Conservation (phyloP, 2,888 invertebrate genomes). For the Yponomeuta sedellus region DNA sequence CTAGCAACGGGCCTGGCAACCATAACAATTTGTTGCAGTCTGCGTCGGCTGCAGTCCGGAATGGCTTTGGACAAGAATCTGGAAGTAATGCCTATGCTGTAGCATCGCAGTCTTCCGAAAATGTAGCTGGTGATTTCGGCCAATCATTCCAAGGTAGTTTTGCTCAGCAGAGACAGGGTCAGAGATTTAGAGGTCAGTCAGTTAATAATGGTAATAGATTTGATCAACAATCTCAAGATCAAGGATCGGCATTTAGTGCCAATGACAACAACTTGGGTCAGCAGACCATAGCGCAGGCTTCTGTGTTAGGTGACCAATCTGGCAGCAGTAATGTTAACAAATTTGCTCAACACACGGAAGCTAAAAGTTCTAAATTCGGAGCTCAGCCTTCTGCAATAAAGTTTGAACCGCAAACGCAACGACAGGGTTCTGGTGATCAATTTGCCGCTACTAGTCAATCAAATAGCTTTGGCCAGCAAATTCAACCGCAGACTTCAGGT, state of each 20-base stretch:
- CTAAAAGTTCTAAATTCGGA: background rate
- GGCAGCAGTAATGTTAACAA: background rate
- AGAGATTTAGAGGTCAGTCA: background rate
- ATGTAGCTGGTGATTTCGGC: background rate
- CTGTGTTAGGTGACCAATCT: background rate
- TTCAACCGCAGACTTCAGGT: background rate
- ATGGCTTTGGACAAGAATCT: slow-evolving; percentile 16
- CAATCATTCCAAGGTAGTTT: background rate
- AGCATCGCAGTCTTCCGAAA: background rate
- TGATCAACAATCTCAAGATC: background rate
- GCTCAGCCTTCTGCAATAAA: background rate
- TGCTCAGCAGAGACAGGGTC: background rate
- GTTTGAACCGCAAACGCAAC: background rate
- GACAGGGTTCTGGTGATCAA: background rate
- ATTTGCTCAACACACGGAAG: background rate
- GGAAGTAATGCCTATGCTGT: slow-evolving; percentile 8
- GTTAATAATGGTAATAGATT: background rate
- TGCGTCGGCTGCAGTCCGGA: background rate
- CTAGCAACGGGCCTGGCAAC: slow-evolving; percentile 24
- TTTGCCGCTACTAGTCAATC: background rate
- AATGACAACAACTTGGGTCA: background rate
- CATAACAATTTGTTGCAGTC: slow-evolving; percentile 11
- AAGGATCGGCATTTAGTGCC: background rate
- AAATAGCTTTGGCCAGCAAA: background rate
- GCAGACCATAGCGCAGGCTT: background rate